Evolutionary conservation across 2,888 invertebrate species (phyloP).

Genomic region (Perithous albicinctus): DNA sequence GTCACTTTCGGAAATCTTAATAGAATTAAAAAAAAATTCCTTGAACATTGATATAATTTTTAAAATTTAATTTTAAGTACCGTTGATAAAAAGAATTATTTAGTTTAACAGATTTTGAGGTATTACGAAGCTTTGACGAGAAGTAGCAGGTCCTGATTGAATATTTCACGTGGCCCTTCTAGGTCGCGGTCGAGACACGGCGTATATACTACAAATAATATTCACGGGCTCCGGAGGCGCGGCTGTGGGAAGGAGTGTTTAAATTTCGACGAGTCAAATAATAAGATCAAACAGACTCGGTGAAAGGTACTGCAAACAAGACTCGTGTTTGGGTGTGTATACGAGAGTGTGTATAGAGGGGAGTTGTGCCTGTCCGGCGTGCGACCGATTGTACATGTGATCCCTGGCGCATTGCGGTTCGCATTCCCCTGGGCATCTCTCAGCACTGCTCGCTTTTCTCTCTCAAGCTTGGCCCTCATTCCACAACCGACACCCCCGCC

Average conservation of each 20-base stretch:
- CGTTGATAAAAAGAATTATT: background rate
- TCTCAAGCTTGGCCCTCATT: background rate
- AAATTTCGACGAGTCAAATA: conserved; percentile 83
- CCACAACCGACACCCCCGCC: conserved; percentile 26
- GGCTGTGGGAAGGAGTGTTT: conserved; percentile 77
- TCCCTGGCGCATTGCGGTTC: conserved; percentile 57
- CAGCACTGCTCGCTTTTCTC: conserved; percentile 5
- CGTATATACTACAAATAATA: conserved; percentile 64
- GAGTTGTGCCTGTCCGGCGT: conserved; percentile 42
- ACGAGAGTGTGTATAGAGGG: conserved; percentile 36
- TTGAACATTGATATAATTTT: too few relatives aligned
- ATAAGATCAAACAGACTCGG: conserved; percentile 82
- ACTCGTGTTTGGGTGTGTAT: conserved; percentile 69
- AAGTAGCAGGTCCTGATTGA: conserved; percentile 17
- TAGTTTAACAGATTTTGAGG: background rate
- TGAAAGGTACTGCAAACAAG: conserved; percentile 80
- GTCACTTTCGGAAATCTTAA: too few relatives aligned
- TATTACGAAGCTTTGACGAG: background rate
- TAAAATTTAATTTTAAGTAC: background rate
- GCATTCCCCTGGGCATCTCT: conserved; percentile 38
- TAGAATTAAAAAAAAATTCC: too few relatives aligned
- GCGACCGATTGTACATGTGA: conserved; percentile 46
- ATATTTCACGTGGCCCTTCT: conserved; percentile 36
- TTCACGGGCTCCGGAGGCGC: conserved; percentile 43
- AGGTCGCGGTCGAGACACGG: conserved; percentile 29